phyloP scores from a whole-genome alignment of 2,797 vertebrate species.

The Sciaenops ocellatus region DNA sequence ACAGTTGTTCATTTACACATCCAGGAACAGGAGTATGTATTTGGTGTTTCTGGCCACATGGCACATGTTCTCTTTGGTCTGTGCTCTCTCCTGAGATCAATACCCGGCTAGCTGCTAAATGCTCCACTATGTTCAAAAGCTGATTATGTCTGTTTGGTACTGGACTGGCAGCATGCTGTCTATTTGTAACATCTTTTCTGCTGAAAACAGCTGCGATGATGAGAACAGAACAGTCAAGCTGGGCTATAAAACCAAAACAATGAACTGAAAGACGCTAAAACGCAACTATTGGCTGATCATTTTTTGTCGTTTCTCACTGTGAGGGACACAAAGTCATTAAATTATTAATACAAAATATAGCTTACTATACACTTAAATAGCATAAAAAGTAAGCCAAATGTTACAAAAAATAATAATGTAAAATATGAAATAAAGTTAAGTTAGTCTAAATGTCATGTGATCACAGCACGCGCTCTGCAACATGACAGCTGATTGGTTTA shows the following conservation, averaged over 20 bases:
- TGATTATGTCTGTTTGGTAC: background rate
- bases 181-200: too few relatives aligned
- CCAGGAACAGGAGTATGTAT: too few relatives aligned
- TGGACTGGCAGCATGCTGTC: too few relatives aligned
- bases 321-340: background rate
- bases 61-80: too few relatives aligned
- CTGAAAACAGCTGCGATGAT: background rate
- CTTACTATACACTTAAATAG: background rate
- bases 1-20: too few relatives aligned
- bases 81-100: too few relatives aligned
- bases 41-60: too few relatives aligned
- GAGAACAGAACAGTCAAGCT: background rate
- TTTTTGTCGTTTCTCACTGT: background rate
- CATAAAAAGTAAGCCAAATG: background rate
- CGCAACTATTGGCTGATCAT: too few relatives aligned
- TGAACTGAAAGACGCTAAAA: background rate
- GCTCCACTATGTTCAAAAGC: background rate
- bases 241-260: background rate
- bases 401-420: too few relatives aligned
- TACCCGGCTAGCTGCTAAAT: too few relatives aligned
- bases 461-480: background rate
- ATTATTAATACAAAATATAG: background rate
- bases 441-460: background rate
- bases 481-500: conserved; percentile 16
- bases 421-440: background rate